Conservation (phyloP, 2,797 vertebrate genomes). For the Manis crassicaudata region DNA sequence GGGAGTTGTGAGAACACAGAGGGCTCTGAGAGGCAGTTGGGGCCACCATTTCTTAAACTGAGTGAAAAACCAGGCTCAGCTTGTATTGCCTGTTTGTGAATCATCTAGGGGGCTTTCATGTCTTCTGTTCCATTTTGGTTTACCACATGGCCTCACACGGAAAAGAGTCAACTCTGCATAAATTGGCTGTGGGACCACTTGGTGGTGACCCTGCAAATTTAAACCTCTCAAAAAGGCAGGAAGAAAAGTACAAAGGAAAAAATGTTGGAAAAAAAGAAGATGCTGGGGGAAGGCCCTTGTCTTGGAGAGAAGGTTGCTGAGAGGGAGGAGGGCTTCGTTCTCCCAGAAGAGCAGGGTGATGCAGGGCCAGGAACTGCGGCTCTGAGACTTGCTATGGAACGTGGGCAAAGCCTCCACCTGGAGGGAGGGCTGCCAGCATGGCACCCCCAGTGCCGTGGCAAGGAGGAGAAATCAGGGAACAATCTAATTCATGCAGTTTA, state of each 20-base stretch:
- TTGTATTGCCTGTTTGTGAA: background rate
- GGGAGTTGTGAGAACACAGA: background rate
- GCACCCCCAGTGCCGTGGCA: background rate
- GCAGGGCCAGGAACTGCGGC: too few species aligned
- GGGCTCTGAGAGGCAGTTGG: background rate
- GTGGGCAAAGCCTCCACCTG: too few species aligned
- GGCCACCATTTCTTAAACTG: background rate
- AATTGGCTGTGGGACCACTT: background rate
- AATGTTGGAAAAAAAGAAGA: background rate
- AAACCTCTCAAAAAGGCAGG: background rate
- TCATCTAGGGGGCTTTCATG: background rate
- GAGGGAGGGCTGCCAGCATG: background rate
- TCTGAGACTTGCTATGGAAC: background rate
- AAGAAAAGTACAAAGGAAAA: background rate
- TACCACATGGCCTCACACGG: background rate
- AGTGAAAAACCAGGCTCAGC: background rate
- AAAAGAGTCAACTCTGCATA: background rate
- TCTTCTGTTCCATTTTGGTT: background rate
- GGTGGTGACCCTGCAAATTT: background rate
- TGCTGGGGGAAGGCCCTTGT: background rate
- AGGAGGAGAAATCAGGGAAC: background rate
- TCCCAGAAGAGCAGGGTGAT: background rate
- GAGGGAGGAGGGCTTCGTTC: background rate
- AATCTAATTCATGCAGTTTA: background rate
- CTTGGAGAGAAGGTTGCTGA: background rate